phyloP scores from a whole-genome alignment of 2,888 invertebrate species.

The Adela reaumurella region DNA sequence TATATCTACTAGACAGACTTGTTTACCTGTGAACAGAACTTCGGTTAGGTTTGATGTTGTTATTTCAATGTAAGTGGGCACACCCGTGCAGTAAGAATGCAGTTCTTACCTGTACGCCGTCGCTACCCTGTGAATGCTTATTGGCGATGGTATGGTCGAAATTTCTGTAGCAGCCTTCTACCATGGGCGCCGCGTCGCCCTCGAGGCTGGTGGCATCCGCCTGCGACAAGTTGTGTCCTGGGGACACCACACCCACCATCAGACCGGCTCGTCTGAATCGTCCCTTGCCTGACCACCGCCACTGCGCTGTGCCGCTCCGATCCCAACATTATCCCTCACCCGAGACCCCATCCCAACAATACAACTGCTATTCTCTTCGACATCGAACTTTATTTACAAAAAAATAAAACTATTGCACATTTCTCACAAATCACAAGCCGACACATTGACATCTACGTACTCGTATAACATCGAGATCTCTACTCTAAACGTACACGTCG shows the following conservation, averaged over 20 bases:
- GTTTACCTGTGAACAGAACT: too few relatives aligned
- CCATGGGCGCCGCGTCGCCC: conserved; percentile 70
- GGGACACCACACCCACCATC: conserved; percentile 49
- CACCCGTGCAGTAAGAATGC: background rate
- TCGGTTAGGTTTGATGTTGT: too few relatives aligned
- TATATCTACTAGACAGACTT: too few relatives aligned
- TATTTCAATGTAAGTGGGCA: too few relatives aligned
- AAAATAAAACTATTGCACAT: background rate
- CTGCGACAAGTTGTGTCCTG: conserved; percentile 91
- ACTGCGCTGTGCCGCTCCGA: background rate
- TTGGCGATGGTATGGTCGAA: conserved; percentile 64
- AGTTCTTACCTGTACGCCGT: conserved; percentile 35
- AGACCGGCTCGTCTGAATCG: conserved; percentile 32
- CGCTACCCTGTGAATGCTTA: conserved; percentile 35
- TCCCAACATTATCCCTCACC: background rate
- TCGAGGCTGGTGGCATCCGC: conserved; percentile 83
- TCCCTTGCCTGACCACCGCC: background rate
- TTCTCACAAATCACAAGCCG: background rate
- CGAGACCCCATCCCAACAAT: background rate
- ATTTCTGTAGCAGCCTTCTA: conserved; percentile 73
- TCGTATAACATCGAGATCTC: background rate
- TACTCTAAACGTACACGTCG: background rate
- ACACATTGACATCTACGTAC: background rate
- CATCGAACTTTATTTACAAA: background rate
- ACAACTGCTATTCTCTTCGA: background rate